Base-by-base conservation (phyloP, 2,797 vertebrate species). In the Mormyrops boulengeri region DNA sequence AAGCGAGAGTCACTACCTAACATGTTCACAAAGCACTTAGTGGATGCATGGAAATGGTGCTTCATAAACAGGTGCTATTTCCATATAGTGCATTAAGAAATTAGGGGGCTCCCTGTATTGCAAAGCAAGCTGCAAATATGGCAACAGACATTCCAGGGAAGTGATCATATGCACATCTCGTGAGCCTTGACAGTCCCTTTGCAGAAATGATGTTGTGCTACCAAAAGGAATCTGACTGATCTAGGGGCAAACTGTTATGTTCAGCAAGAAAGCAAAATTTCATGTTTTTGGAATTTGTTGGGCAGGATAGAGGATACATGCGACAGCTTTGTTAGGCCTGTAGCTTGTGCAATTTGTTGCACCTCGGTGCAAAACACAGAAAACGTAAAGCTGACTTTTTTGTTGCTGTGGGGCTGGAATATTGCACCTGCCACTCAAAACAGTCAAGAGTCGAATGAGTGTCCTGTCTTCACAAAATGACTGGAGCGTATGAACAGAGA, bases 381-480 rank as follows among this genome's bases (percentile, higher is more conserved):
- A 80, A 41, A 80, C 22, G n/a, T n/a, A 62, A 82, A 82, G 17
- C 77, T 44, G 77, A 82, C 38, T 47, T 82, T 82, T 41, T 82
- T 82, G 38, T 8, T 80, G 41, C 19, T 80, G 41, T 80, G 77
- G 41, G 30, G 77, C 38, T 1, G 17, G 41, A 80, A 80, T 47
- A 14, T 17, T 19, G 41, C 41, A 82, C 77, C 77, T 82, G 77
- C 38, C 41, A 82, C 41, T 82, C 38, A 47, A 82, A 82, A n/a
- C 77, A 47, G 77, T 47, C 41, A 82, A 82, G 41, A 41, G 19
- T 47, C 38, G 8, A 82, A 82, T 82, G 77, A 82, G 77, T 82
- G 77, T 82, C 77, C 77, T 82, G 77, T 9, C 41, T 82, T 82
- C 77, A 82, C 41, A 82, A 47, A 82, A 82, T 82, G 77, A 82